Base-by-base conservation (phyloP, 2,888 invertebrate genomes). In the Dasypogon diadema region DNA sequence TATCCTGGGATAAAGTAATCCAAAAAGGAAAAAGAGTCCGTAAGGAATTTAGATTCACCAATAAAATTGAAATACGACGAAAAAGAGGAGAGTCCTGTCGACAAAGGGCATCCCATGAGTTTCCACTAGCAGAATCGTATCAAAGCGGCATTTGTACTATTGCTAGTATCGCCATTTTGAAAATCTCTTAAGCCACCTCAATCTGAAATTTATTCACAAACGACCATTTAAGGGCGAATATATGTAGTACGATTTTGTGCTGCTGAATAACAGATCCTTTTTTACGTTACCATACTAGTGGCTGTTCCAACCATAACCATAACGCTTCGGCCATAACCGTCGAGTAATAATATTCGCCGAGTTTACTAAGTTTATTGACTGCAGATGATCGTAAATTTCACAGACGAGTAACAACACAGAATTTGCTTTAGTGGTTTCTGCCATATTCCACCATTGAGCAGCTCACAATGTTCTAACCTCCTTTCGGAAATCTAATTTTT, bases 301-400 rank as follows among this genome's bases (percentile, higher is more conserved):
- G 54, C 22, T 46, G 10, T 24, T 24, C 24, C 14, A 46, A 10
- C 54, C 77, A 75, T 75, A 77, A 75, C 77, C 77, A 70, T 74
- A 76, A 76, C 76, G 75, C 58, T 60, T 0, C 60, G 21, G 37
- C 42, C 42, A 42, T 42, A 42, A 42, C 42, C 42, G 42, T 42
- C 37, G 51, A 76, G 76, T 76, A 77, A 77, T 77, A 75, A 77
- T 77, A 77, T 77, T 72, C 65, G 65, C 65, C 48, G 65, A 68
- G 65, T 68, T 68, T 68, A 48, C 77, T 75, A 77, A 77, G 54
- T 75, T 77, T 77, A 77, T 77, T 77, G 77, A 77, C 77, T 77
- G 77, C 77, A 77, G 77, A 77, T 77, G 75, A 77, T 75, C 70
- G 70, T 77, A 77, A 77, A 77, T 77, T 77, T 63, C 24, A n/a